Evolutionary conservation across 92 coral and sea anemone species (phyloP), one percentile per base, ranked within the genome.

Genomic region (Bergia sp.): DNA sequence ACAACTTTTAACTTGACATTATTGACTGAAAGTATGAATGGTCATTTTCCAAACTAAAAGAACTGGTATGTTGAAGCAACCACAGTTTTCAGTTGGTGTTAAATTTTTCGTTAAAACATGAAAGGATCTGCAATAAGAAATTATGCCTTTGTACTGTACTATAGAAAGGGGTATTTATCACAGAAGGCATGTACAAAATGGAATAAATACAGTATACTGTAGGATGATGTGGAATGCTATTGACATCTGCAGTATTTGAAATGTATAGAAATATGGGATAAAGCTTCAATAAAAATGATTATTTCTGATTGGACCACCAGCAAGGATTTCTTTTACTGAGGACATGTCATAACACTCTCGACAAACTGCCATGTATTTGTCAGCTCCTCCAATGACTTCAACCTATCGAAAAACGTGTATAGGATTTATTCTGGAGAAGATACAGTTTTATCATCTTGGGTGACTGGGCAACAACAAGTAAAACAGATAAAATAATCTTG

Each of bases 311-410:
- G 90, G 92, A 44, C 92, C 90, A 23, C 92, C 92, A 81, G 88
- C 92, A 20, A 93, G 91, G 23, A 91, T 77, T 55, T 91, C 91
- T 78, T 95, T 95, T 11, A 95, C 91, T 44, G 92, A 74, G 0
- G 98, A 86, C 50, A 94, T 88, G 57, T 80, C 77, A 36, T 79
- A 97, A 69, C 99, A 97, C 37, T 96, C 98, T 80, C 99, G 83
- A 58, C 99, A 97, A 16, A 97, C 99, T 0, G 99, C 93, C 99
- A 96, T 96, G 93, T 97, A 97, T 73, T 96, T 92, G 71, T 97
- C 99, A 45, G 99, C 97, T 73, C 99, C 99, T 53, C 99, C 99
- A 65, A 97, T 97, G 7, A 97, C 95, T 81, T 97, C 98, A 85
- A 97, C 92, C 98, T 95, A 49, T 29, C 23, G 77, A 45, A 16